A percentile compares a stretch with the other conserved stretches of the same genome.
Conservation (phyloP, 2,797 vertebrate genomes). For the Lagorchestes hirsutus region DNA sequence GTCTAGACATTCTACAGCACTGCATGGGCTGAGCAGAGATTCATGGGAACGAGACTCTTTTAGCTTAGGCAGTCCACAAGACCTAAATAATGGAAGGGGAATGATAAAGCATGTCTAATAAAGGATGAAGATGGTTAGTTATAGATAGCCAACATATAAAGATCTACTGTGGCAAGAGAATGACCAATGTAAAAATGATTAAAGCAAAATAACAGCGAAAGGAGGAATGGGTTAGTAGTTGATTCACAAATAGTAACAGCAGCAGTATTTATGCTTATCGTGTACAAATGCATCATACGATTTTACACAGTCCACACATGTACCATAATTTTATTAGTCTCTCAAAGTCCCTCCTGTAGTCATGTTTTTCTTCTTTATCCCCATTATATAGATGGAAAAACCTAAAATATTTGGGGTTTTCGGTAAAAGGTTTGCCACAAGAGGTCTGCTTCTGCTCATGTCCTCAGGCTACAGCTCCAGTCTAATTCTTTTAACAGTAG, state of each 20-base stretch:
- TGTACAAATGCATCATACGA: neutral
- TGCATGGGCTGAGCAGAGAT: constrained; percentile 93
- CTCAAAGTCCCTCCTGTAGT: constrained; percentile 7
- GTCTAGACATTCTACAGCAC: constrained; percentile 93
- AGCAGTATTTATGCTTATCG: neutral
- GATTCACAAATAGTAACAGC: neutral
- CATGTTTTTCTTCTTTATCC: neutral
- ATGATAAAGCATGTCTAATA: constrained; percentile 56
- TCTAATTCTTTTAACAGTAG: neutral
- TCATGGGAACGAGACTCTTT: constrained; percentile 96
- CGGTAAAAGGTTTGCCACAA: constrained; percentile 37
- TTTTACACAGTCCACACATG: constrained; percentile 29
- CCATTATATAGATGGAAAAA: constrained; percentile 46
- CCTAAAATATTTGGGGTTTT: constrained; percentile 17
- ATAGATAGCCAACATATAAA: constrained; percentile 57
- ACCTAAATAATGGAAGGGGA: constrained; percentile 82
- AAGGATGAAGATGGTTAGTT: constrained; percentile 55
- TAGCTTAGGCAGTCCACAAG: constrained; percentile 92
- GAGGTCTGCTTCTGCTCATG: neutral
- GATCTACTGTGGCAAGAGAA: constrained; percentile 45
- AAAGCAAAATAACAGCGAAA: constrained; percentile 7
- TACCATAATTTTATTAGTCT: constrained; percentile 30
- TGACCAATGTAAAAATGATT: constrained; percentile 3
- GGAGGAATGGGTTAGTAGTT: constrained; percentile 14
- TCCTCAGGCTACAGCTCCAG: neutral